A percentile compares a stretch with the other conserved stretches of the same genome.
Evolutionary conservation across 2,113 vertebrate genomes (phyloP).

Genomic region (Cyrtonyx montezumae): DNA sequence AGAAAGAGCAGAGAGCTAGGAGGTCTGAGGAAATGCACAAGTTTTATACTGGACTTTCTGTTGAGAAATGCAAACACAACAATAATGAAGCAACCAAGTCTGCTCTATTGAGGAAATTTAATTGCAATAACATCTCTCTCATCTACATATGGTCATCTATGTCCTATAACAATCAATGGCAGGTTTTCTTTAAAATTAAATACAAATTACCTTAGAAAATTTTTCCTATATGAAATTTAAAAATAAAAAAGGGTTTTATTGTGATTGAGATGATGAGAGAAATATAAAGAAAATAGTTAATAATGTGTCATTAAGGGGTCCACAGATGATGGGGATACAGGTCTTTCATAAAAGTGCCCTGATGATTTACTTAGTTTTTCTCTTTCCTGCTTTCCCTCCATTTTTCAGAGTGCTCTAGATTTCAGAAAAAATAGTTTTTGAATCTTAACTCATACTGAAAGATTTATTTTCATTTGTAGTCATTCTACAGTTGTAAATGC

Average conservation of each 20-base stretch:
- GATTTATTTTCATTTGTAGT: neutral
- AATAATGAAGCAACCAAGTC: neutral
- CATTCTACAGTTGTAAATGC: neutral
- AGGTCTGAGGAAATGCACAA: neutral
- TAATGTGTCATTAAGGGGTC: neutral
- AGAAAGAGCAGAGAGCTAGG: neutral
- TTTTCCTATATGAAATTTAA: neutral
- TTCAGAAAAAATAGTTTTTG: neutral
- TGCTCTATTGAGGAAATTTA: neutral
- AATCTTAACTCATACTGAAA: neutral
- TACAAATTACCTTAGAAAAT: neutral
- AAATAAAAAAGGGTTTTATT: neutral
- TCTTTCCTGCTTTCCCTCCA: neutral
- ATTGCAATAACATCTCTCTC: neutral
- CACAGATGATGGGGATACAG: fast-evolving
- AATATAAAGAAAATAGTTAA: neutral
- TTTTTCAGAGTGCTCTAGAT: neutral
- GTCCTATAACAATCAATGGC: neutral
- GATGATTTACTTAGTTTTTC: neutral
- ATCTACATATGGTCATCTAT: neutral
- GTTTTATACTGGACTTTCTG: neutral
- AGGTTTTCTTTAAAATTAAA: neutral
- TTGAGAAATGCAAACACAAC: neutral
- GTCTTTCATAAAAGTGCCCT: neutral
- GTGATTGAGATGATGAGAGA: neutral